phyloP scores from a whole-genome alignment of 2,113 vertebrate genomes.

The Percopsis transmontana region DNA sequence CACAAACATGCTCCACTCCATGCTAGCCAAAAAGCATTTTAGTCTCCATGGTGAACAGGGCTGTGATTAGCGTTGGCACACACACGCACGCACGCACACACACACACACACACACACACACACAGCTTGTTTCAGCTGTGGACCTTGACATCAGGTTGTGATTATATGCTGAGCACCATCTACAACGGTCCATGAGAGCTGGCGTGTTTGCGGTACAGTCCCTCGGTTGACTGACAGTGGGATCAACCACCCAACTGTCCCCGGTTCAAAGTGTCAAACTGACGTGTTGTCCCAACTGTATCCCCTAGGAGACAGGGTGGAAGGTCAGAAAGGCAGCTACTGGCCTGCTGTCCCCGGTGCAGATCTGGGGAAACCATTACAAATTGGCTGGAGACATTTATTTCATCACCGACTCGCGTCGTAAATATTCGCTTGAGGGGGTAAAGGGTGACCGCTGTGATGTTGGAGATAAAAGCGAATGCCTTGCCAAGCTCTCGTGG shows the following conservation, averaged over 20 bases:
- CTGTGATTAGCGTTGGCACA: slow-evolving; percentile 44
- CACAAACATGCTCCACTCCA: slow-evolving; percentile 19
- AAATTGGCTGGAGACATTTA: slow-evolving; percentile 16
- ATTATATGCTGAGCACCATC: slow-evolving; percentile 29
- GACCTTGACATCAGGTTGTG: slow-evolving; percentile 40
- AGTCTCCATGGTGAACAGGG: slow-evolving; percentile 66
- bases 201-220: slow-evolving; percentile 27
- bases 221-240: slow-evolving; percentile 39
- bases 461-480: slow-evolving; percentile 23
- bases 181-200: slow-evolving; percentile 15
- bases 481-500: background rate
- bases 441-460: slow-evolving; percentile 15
- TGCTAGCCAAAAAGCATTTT: slow-evolving; percentile 71
- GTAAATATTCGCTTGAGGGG: slow-evolving; percentile 17
- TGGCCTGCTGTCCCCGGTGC: background rate
- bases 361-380: slow-evolving; percentile 35
- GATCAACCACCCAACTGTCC: slow-evolving; percentile 23
- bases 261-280: slow-evolving; percentile 38
- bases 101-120: slow-evolving; percentile 1
- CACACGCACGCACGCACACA: background rate
- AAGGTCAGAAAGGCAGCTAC: slow-evolving; percentile 14
- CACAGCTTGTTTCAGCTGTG: slow-evolving; percentile 19
- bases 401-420: slow-evolving; percentile 16
- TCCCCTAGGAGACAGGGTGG: slow-evolving; percentile 17
- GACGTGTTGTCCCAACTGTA: slow-evolving; percentile 28